A percentile compares a stretch with the other conserved stretches of the same genome.
phyloP scores from a whole-genome alignment of 2,888 invertebrate genomes.

The Drosophila ochracea region DNA sequence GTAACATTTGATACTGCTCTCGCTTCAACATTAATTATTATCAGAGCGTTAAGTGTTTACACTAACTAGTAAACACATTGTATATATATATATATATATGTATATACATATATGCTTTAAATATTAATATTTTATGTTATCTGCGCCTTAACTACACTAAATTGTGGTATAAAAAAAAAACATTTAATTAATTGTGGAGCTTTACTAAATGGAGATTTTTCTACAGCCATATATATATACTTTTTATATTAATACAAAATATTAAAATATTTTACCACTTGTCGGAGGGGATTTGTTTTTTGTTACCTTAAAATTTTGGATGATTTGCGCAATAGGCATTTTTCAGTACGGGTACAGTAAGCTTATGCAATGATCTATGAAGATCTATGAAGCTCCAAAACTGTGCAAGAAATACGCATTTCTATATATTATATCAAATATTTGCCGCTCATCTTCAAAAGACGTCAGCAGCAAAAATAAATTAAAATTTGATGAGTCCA shows the following conservation, averaged over 20 bases:
- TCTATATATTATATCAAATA: background rate
- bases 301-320: too few species aligned
- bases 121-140: background rate
- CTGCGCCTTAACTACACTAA: too few species aligned
- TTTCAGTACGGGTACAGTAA: too few species aligned
- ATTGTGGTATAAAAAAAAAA: background rate
- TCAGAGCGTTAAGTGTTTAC: background rate
- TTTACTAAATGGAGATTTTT: background rate
- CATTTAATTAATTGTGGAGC: background rate
- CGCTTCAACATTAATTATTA: slow-evolving; percentile 2
- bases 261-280: too few species aligned
- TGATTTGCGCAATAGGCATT: too few species aligned
- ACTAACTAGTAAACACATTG: background rate
- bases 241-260: too few species aligned
- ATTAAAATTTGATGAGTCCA: background rate
- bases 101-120: too few species aligned
- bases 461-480: background rate
- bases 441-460: background rate
- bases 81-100: too few species aligned
- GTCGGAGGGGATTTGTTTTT: too few species aligned
- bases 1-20: slow-evolving; percentile 2
- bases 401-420: too few species aligned
- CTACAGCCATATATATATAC: background rate
- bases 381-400: too few species aligned
- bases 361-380: too few species aligned